Evolutionary conservation across 2,888 invertebrate genomes (phyloP), one percentile per base, ranked within the genome.

Genomic region (Dasypogon diadema): DNA sequence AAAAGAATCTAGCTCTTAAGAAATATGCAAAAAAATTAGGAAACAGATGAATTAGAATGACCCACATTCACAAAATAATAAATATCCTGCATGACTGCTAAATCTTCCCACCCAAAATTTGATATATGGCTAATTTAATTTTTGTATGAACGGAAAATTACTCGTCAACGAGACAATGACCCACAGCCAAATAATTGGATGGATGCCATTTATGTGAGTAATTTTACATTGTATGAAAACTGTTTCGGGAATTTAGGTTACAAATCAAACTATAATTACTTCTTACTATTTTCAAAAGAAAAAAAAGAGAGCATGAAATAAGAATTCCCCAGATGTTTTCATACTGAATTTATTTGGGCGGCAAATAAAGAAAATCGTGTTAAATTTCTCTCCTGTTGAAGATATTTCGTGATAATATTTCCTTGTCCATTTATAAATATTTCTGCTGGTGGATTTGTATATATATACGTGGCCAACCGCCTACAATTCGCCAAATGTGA

Each of bases 121-220:
- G 12, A 16, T 60, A 18, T 37, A 37, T 34, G 37, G 60, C 21
- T 21, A 60, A 60, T 60, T 60, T 14, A 16, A 4, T 21, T 37
- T 37, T 12, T 60, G 60, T 37, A n/a, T 21, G 37, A 60, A 34
- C 22, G 18, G 60, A 60, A 60, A 37, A 42, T 60, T 34, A 34
- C 34, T 60, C 37, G 34, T 34, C 60, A 18, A 34, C 60, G 37
- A 60, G 60, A n/a, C 60, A 60, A 21, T 60, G 60, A 60, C 60
- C 60, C 21, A 37, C 34, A 12, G 21, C 34, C 10, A 16, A 34
- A 60, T 21, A 37, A 18, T 60, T 60, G 60, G 60, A 60, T 21
- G 10, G 16, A 37, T 60, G 60, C 60, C 60, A 60, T 60, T 51
- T 51, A 21, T 18, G 8, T 51, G 14, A 8, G 21, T 14, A 18